Evolutionary conservation across 2,797 vertebrate genomes (phyloP), one percentile per base, ranked within the genome.

Genomic region (Sebastes alutus): DNA sequence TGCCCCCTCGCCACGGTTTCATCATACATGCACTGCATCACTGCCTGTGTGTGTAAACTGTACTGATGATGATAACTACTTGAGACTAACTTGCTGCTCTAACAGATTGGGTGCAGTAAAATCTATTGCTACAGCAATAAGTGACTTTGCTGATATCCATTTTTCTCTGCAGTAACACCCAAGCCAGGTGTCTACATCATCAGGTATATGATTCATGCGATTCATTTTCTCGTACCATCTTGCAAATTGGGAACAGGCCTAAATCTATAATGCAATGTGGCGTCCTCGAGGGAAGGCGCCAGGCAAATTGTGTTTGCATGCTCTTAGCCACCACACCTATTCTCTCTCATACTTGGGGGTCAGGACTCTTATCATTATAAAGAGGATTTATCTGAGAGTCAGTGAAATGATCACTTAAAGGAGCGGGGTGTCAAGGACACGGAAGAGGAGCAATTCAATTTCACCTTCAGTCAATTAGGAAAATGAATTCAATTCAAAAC

Each of bases 351-450:
- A 80, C 77, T 84, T 83, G 56, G 46, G 85, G 90, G 91, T 93
- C 93, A 92, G 89, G 85, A 90, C 82, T 93, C 83, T 68, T 88
- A 92, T 95, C 87, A 86, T 82, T 92, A 90, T 90, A 90, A 91
- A 91, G 77, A 81, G 81, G 83, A 87, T 90, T 94, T 90, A 93
- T 90, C 88, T 81, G 77, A 81, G 83, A 84, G 74, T 89, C 72
- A 55, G 81, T 66, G 68, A 92, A 93, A 92, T 86, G 78, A 93
- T 92, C 81, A 89, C 89, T 92, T 88, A 93, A 88, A 87, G 87
- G 79, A 88, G 86, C 74, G 67, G 59, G 69, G 63, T 88, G 86
- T 91, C 88, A 92, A 89, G 91, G 92, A 89, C 91, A 80, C 54
- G 8, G 85, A 74, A 61, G 73, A 69, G 71, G 77, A 66, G 59